phyloP scores from a whole-genome alignment of 2,113 vertebrate species.

The Nesospiza acunhae region DNA sequence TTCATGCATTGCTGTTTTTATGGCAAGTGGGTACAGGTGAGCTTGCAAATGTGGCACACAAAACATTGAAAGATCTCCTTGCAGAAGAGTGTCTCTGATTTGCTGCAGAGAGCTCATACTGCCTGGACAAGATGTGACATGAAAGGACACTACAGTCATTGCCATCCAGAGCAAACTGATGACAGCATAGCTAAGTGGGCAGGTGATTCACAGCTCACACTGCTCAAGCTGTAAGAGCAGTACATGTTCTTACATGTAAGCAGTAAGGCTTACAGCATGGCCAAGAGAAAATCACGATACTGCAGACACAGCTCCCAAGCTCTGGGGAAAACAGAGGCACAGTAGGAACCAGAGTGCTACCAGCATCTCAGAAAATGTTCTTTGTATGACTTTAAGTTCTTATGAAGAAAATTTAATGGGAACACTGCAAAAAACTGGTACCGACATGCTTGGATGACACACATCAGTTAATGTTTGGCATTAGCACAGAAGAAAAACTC shows the following conservation, averaged over 20 bases:
- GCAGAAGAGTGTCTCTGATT: background rate
- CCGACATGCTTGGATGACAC: background rate
- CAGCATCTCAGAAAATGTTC: background rate
- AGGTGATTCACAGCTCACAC: background rate
- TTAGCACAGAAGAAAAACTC: background rate
- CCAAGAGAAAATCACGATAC: background rate
- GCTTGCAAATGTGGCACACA: background rate
- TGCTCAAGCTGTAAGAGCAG: background rate
- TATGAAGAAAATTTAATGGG: background rate
- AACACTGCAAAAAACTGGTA: background rate
- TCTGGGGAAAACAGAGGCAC: background rate
- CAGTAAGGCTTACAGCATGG: background rate
- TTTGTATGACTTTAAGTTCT: background rate
- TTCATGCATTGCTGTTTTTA: background rate
- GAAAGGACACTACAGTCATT: background rate
- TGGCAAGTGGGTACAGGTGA: background rate
- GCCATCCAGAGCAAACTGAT: background rate
- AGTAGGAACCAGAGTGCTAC: background rate
- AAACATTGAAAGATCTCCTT: background rate
- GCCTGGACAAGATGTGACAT: background rate
- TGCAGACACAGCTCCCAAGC: background rate
- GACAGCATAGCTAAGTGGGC: background rate
- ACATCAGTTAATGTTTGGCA: background rate
- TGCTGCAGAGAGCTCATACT: background rate
- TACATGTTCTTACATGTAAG: background rate